Base-by-base conservation (phyloP, 2,113 vertebrate species). In the Eurypyga helias region DNA sequence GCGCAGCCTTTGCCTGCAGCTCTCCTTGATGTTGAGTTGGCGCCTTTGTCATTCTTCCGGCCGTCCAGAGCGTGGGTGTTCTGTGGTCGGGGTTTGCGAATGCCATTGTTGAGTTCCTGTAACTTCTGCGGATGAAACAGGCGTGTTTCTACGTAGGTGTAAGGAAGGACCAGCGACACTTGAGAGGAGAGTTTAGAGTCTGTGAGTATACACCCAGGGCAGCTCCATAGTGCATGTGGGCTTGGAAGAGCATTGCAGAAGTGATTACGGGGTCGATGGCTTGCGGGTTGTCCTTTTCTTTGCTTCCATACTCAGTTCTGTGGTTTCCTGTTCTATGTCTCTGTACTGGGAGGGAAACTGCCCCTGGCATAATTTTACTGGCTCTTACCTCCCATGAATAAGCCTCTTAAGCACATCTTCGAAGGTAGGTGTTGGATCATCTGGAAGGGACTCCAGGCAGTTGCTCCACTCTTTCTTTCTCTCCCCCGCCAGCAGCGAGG, bases 391-490 rank as follows among this genome's bases (percentile, higher is more conserved):
- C 36, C 52, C 61, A 18, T 38, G 49, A 33, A 69, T 52, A 52
- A 72, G 31, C 23, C 13, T 33, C n/a, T 71, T 33, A 52, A 52
- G 25, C 46, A 55, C 21, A 58, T 52, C 38, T 82, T 75, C 75
- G 81, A 46, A 88, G 82, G 64, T 15, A n/a, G 18, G 48, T 17
- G 33, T 82, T 73, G 0, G 6, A 18, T 82, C 4, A 4, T 48
- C 38, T 17, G 45, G 75, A 49, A 33, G 65, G 52, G 66, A 2
- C 23, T 28, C 7, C 25, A 34, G 13, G 17, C 0, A 0, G 46
- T 29, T 87, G 4, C 77, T 75, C 10, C 7, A 79, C 8, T 20
- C 11, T 41, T 67, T 69, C 31, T 76, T 76, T 28, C 62, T 25
- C 57, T 65, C 55, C 70, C 69, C 28, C 3, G 4, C 41, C 25